Evolutionary conservation across 2,888 invertebrate species (phyloP), one percentile per base, ranked within the genome.

Genomic region (Taphrorychus bicolor): DNA sequence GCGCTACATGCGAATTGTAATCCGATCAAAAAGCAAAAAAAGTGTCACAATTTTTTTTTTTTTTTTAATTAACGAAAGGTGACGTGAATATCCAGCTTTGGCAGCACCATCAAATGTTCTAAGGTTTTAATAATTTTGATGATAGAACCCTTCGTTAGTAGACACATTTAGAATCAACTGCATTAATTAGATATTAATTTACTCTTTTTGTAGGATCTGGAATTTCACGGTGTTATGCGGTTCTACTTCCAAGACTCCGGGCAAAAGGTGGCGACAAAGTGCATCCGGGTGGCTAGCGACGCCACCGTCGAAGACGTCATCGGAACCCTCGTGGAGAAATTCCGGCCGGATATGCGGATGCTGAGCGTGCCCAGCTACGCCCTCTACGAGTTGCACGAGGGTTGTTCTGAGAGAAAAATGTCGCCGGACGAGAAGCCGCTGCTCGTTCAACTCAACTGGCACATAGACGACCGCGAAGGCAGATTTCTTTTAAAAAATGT

Each of bases 161-260:
- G n/a, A n/a, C n/a, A n/a, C n/a, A n/a, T n/a, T n/a, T n/a, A n/a
- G n/a, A n/a, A n/a, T n/a, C n/a, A n/a, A n/a, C n/a, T n/a, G n/a
- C n/a, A n/a, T n/a, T n/a, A n/a, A n/a, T n/a, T n/a, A n/a, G n/a
- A n/a, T n/a, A n/a, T n/a, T n/a, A n/a, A n/a, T n/a, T n/a, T n/a
- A n/a, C n/a, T 2, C 11, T 32, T 32, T 73, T 77, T 77, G 86
- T 86, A 98, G 97, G 94, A 96, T 78, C 87, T 97, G 84, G 97
- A 98, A 83, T 98, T 99, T 84, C 97, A 98, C 84, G 99, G 99
- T 53, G 99, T 99, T 69, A 99, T 99, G 96, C 90, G 99, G 76
- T 99, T 98, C 85, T 99, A 98, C 85, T 99, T 97, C 83, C 98
- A 98, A 92, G 98, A 98, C 84, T 94, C 95, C 60, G 97, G 97